Conservation (phyloP, 2,113 vertebrate genomes). For the Herpetotheres cachinnans region DNA sequence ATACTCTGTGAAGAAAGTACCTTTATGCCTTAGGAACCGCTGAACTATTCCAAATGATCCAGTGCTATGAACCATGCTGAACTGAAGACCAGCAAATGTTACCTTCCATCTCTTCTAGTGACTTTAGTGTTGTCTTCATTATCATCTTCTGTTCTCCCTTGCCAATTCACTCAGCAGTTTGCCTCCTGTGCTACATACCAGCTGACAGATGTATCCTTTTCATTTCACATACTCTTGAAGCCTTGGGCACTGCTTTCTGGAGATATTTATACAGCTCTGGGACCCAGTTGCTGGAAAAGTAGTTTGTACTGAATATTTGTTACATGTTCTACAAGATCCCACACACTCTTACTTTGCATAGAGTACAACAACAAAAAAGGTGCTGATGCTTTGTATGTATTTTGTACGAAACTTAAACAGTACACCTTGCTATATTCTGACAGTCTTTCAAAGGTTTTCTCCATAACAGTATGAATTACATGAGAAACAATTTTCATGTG, state of each 20-base stretch:
- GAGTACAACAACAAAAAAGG: background rate
- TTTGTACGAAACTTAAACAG: conserved; percentile 7
- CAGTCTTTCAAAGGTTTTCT: background rate
- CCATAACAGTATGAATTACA: background rate
- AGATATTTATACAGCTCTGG: conserved; percentile 42
- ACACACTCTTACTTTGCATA: conserved; percentile 18
- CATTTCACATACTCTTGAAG: conserved; percentile 53
- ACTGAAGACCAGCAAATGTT: conserved; percentile 26
- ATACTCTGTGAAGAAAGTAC: background rate
- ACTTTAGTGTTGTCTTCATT: conserved; percentile 44
- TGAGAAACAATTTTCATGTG: background rate
- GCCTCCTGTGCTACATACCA: conserved; percentile 32
- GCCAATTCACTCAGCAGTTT: conserved; percentile 35
- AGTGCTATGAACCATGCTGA: background rate
- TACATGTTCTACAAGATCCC: conserved; percentile 50
- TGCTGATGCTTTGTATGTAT: background rate
- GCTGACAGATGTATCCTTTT: conserved; percentile 54
- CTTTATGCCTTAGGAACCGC: background rate
- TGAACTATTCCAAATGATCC: background rate
- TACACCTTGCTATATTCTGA: background rate
- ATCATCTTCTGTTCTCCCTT: conserved; percentile 23
- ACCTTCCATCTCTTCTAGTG: conserved; percentile 35
- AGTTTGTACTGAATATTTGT: conserved; percentile 62
- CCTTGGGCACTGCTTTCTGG: conserved; percentile 43
- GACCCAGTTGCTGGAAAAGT: conserved; percentile 38